A percentile compares a stretch with the other conserved stretches of the same genome.
These are phyloP conservation scores for rat (Rattus norvegicus) DNA, from an alignment of 2,113 vertebrate species.

Conservation along the genomic window DNA sequence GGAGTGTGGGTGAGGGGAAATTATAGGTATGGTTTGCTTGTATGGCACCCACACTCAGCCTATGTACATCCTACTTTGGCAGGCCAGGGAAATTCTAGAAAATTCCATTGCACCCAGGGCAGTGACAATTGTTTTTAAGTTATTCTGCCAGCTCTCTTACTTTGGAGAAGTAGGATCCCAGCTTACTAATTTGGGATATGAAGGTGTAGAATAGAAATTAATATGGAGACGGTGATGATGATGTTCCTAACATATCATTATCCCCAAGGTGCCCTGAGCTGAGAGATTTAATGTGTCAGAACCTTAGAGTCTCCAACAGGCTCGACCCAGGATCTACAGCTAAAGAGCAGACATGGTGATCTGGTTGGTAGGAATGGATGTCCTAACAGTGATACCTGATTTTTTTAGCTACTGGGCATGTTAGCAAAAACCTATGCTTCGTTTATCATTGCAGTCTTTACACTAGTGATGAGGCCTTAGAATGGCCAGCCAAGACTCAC, in stretches of 20 bases:
- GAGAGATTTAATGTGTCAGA: neutral
- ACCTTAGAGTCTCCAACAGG: neutral
- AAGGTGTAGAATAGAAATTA: neutral
- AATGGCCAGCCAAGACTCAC: neutral
- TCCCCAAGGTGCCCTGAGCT: neutral
- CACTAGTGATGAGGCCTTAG: accelerated
- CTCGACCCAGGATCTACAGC: neutral
- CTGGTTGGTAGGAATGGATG: neutral
- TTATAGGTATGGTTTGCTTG: neutral
- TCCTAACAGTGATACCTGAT: neutral
- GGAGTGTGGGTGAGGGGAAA: no score
- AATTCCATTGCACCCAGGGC: accelerated
- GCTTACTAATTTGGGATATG: neutral
- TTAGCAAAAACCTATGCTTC: neutral
- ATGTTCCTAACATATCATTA: neutral
- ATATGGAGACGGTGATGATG: neutral
- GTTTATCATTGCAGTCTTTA: neutral
- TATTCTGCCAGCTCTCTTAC: neutral
- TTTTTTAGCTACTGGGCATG: neutral
- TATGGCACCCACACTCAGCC: accelerated
- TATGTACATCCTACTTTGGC: neutral
- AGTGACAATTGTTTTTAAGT: neutral
- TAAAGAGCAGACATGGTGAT: neutral
- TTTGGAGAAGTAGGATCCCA: no score
- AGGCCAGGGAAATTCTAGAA: neutral